Percentiles rank a stretch among this genome's conserved stretches.
phyloP scores from a whole-genome alignment of 2,888 invertebrate genomes.

The Latrodectus elegans region DNA sequence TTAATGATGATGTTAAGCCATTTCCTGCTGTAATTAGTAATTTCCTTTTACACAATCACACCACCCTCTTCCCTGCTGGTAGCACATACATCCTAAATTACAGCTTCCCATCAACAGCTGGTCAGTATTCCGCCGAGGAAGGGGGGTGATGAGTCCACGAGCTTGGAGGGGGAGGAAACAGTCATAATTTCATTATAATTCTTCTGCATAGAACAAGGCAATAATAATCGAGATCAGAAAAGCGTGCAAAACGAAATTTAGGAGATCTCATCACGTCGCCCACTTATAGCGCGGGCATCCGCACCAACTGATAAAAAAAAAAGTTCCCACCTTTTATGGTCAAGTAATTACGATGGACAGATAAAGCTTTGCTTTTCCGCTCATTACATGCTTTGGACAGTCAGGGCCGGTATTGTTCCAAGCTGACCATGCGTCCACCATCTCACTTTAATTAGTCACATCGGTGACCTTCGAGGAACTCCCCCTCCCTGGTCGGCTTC shows the following conservation, averaged over 20 bases:
- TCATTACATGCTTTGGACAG: conserved; percentile 50
- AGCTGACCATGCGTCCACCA: conserved; percentile 64
- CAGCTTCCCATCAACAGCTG: not conserved
- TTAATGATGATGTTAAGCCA: not conserved
- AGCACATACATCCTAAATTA: not conserved
- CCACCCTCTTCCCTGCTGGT: not conserved
- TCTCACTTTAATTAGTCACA: conserved; percentile 67
- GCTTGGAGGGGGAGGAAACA: not conserved
- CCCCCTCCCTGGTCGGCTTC: conserved; percentile 22
- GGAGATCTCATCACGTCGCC: conserved; percentile 41
- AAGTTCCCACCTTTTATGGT: conserved; percentile 66
- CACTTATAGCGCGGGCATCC: conserved; percentile 48
- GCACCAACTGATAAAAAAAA: conserved; percentile 11
- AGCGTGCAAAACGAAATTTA: conserved; percentile 52
- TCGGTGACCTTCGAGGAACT: conserved; percentile 57
- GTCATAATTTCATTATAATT: conserved; percentile 16
- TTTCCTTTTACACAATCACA: not conserved
- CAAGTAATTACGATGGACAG: conserved; percentile 67
- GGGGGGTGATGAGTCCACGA: not conserved
- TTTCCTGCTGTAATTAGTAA: not conserved
- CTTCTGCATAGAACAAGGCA: not conserved
- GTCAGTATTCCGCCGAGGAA: not conserved
- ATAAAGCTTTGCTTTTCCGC: conserved; percentile 62
- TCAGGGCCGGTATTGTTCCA: conserved; percentile 58
- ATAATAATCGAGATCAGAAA: conserved; percentile 44